Percentiles rank a stretch among this genome's conserved stretches.
Conservation (phyloP, 2,888 invertebrate genomes). For the Eilema depressum region DNA sequence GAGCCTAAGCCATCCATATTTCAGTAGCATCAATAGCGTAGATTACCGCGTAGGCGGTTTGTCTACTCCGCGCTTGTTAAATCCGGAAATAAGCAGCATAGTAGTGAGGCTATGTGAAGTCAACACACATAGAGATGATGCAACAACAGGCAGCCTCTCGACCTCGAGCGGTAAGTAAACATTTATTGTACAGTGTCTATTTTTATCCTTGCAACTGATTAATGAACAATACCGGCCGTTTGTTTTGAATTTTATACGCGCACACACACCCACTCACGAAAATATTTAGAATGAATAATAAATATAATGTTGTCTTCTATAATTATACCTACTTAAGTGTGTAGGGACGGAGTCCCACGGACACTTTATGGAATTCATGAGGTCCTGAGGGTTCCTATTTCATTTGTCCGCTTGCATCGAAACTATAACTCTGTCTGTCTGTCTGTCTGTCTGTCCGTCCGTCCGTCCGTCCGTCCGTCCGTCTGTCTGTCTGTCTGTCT, state of each 20-base stretch:
- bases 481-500: too few relatives aligned
- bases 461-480: too few relatives aligned
- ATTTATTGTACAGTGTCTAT: slow-evolving; percentile 53
- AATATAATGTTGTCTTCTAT: background rate
- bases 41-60: slow-evolving; percentile 26
- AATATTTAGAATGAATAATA: background rate
- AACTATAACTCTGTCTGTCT: too few relatives aligned
- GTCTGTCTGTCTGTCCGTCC: too few relatives aligned
- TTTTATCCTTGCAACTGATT: slow-evolving; percentile 66
- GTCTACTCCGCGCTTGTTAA: slow-evolving; percentile 15
- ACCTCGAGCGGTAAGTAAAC: slow-evolving; percentile 59
- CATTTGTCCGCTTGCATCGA: too few relatives aligned
- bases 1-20: too few relatives aligned
- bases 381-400: too few relatives aligned
- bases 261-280: slow-evolving; percentile 48
- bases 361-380: too few relatives aligned
- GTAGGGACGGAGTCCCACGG: too few relatives aligned
- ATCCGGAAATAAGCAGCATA: slow-evolving; percentile 42
- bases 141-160: slow-evolving; percentile 52
- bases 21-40: too few relatives aligned
- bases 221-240: slow-evolving; percentile 32
- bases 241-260: slow-evolving; percentile 14
- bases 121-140: slow-evolving; percentile 36
- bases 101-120: slow-evolving; percentile 39
- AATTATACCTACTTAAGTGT: too few relatives aligned